A percentile compares a stretch with the other conserved stretches of the same genome.
phyloP scores from a whole-genome alignment of 2,888 invertebrate genomes.

The Acanthosoma haemorrhoidale region DNA sequence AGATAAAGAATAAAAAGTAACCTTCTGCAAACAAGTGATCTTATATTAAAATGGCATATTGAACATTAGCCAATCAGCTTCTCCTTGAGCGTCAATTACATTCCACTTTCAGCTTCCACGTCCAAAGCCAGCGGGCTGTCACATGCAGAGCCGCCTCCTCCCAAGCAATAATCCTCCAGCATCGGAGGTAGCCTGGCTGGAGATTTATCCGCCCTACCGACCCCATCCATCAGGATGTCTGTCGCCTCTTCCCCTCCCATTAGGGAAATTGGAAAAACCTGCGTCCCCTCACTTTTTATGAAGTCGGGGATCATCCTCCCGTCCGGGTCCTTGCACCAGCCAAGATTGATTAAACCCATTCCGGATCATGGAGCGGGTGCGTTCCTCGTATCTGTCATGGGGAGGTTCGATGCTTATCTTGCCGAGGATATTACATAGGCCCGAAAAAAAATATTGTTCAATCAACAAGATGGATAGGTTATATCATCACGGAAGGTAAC shows the following conservation, averaged over 20 bases:
- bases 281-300: background rate
- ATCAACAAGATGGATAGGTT: too few relatives aligned
- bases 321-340: background rate
- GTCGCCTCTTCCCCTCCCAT: too few relatives aligned
- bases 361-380: background rate
- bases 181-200: background rate
- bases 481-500: too few relatives aligned
- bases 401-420: too few relatives aligned
- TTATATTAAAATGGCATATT: too few relatives aligned
- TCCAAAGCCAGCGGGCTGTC: background rate
- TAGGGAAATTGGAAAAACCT: conserved; percentile 12
- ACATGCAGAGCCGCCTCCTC: background rate
- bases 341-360: background rate
- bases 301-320: conserved; percentile 7
- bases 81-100: too few relatives aligned
- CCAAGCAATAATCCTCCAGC: background rate
- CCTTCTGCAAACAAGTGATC: too few relatives aligned
- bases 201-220: background rate
- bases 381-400: background rate
- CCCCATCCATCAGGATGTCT: conserved; percentile 1
- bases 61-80: too few relatives aligned
- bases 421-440: too few relatives aligned
- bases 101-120: background rate
- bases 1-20: too few relatives aligned
- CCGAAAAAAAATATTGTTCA: too few relatives aligned